phyloP scores from a whole-genome alignment of 2,113 vertebrate genomes.

The Tautogolabrus adspersus region DNA sequence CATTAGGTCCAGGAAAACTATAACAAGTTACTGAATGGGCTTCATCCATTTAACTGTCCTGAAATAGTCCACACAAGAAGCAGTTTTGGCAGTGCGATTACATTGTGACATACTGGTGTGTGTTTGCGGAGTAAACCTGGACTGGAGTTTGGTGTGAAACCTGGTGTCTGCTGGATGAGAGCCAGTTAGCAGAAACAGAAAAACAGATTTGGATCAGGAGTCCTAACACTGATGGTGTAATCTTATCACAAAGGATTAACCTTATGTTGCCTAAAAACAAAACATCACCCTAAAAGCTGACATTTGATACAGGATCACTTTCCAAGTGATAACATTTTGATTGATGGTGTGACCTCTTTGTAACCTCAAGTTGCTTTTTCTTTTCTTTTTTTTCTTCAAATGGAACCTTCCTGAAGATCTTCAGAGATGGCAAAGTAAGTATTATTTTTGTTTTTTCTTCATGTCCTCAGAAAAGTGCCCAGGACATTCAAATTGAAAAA shows the following conservation, averaged over 20 bases:
- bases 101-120: constrained; percentile 29
- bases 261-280: constrained; percentile 21
- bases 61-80: constrained; percentile 6
- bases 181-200: constrained; percentile 4
- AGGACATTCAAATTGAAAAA: background rate
- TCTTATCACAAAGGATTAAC: constrained; percentile 72
- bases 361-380: background rate
- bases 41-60: constrained; percentile 45
- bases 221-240: constrained; percentile 56
- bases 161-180: background rate
- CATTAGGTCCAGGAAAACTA: constrained; percentile 25
- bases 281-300: constrained; percentile 20
- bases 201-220: constrained; percentile 29
- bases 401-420: constrained; percentile 34
- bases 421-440: constrained; percentile 79
- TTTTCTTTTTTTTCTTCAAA: constrained; percentile 14
- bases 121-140: constrained; percentile 17
- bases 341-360: background rate
- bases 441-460: background rate
- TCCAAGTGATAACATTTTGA: constrained; percentile 10
- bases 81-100: background rate
- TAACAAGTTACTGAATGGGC: constrained; percentile 1
- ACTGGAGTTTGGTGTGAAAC: background rate
- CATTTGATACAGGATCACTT: constrained; percentile 13
- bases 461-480: background rate